Evolutionary conservation across 2,888 invertebrate genomes (phyloP).

Genomic region (Harmothoe impar): DNA sequence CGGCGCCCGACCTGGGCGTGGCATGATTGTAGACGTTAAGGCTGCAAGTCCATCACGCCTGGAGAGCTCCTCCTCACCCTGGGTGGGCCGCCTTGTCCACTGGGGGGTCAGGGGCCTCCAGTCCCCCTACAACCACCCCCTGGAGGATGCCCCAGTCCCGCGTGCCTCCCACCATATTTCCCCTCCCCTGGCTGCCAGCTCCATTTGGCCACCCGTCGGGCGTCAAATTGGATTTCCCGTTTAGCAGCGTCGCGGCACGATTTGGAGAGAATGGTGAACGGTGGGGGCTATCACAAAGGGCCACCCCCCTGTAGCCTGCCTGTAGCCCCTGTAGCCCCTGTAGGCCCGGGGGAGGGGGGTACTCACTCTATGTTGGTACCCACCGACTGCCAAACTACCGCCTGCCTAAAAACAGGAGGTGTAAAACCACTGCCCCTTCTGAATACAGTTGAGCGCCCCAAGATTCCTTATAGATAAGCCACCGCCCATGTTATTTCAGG

Average conservation of each 20-base stretch:
- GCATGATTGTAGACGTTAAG: too few relatives aligned
- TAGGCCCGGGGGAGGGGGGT: too few relatives aligned
- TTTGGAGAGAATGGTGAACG: background rate
- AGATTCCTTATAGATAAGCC: too few relatives aligned
- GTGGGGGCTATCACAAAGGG: background rate
- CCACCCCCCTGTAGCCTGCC: background rate
- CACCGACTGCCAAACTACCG: too few relatives aligned
- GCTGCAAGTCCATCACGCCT: too few relatives aligned
- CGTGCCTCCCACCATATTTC: background rate
- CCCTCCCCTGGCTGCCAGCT: background rate
- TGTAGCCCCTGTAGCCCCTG: background rate
- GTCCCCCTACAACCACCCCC: background rate
- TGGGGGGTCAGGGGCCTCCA: background rate
- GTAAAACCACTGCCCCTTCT: too few relatives aligned
- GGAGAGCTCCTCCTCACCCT: background rate
- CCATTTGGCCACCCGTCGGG: background rate
- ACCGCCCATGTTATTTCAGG: too few relatives aligned
- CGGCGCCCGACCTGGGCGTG: too few relatives aligned
- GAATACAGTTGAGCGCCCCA: too few relatives aligned
- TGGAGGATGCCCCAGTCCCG: background rate
- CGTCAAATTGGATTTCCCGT: slow-evolving; percentile 23
- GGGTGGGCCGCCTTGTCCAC: background rate
- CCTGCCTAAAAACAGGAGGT: too few relatives aligned
- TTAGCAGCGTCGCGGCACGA: slow-evolving; percentile 9
- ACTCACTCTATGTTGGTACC: too few relatives aligned